Conservation (phyloP, 2,797 vertebrate genomes). For the Mormyrus hasselquistii region DNA sequence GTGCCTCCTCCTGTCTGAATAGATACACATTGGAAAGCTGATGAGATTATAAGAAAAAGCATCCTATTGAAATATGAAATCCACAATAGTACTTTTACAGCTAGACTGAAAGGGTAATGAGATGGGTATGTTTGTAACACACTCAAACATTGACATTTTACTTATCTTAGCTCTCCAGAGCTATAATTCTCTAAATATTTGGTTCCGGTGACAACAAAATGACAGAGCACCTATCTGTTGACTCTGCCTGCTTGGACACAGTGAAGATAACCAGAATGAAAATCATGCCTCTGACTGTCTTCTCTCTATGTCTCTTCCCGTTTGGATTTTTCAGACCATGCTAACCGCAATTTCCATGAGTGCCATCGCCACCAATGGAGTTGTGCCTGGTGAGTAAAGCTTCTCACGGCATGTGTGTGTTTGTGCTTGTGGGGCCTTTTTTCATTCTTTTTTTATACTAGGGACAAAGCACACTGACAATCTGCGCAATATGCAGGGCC, state of each 20-base stretch:
- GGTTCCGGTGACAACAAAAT: not conserved
- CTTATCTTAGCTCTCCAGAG: not conserved
- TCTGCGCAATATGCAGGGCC: not conserved
- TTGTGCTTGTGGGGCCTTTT: not conserved
- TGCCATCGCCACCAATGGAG: constrained; percentile 94
- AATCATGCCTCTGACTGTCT: not conserved
- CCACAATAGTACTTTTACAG: not conserved
- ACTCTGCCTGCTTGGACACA: not conserved
- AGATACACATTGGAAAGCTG: not conserved
- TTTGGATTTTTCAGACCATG: constrained; percentile 75
- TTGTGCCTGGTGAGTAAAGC: constrained; percentile 85
- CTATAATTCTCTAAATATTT: constrained; percentile 4
- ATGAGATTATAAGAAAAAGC: not conserved
- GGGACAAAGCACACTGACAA: not conserved
- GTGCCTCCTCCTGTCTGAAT: not conserved
- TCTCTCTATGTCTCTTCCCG: constrained; percentile 29
- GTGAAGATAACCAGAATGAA: not conserved
- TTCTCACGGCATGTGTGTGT: not conserved
- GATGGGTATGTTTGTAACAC: not conserved
- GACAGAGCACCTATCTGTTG: not conserved
- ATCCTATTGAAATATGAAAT: not conserved
- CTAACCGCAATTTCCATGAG: constrained; percentile 99
- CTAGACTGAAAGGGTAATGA: not conserved
- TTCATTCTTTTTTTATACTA: not conserved
- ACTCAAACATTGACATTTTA: constrained; percentile 7